Evolutionary conservation across 1,140 invertebrate genomes (phyloP), one percentile per base, ranked within the genome.

Genomic region (Drosophila varians): DNA sequence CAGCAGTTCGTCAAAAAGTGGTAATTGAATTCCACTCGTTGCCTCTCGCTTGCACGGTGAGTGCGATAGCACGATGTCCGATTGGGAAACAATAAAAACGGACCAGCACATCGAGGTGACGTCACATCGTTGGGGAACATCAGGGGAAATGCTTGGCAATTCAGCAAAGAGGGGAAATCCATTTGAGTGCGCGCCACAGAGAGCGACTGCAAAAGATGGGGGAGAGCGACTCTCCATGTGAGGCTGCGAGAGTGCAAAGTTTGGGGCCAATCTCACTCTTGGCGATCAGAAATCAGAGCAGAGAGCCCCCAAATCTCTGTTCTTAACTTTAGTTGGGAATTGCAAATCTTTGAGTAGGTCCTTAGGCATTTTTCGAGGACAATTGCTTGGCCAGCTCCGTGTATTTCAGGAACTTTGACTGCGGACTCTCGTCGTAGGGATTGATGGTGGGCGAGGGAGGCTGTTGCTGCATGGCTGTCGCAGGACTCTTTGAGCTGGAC

Each of bases 401-500:
- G 93, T 98, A 98, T 93, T 98, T 98, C 71, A 98, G 94, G 94
- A 98, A 98, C 93, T 98, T 98, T 68, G 97, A 98, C 92, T 98
- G 97, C 12, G 97, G 96, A 91, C 96, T 98, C 91, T 98, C 97
- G 78, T 98, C 97, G 77, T 96, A 95, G 0, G 93, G 92, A 52
- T 93, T 92, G 3, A 93, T 92, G 7, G 92, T 92, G 6, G 92
- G 92, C 6, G 90, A 86, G 2, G 91, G 72, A 6, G 88, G 45
- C 4, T 62, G 76, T 23, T 56, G 53, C 23, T 62, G 71, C 7
- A 61, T 43, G 25, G 57, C 69, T 9, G 73, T 64, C n/a, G 77
- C 79, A 54, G 88, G 90, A 76, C 89, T 90, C 14, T 74, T 68
- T 8, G 89, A 89, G 0, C 71, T 71, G 0, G 77, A 51, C 6